Base-by-base conservation (phyloP, 1,140 invertebrate species). In the Hypothenemus hampei region DNA sequence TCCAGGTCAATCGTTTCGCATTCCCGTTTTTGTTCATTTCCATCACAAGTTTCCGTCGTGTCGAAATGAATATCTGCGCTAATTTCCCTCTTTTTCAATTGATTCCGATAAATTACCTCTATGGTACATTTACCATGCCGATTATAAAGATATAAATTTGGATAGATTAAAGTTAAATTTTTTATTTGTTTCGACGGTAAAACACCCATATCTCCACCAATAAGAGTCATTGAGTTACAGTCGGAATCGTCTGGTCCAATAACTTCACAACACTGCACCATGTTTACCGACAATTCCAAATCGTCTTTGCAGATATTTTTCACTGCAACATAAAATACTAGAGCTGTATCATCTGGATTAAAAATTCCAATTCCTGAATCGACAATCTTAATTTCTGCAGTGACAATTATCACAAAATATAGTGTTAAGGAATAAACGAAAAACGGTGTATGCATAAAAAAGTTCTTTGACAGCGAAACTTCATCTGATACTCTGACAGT, bases 101-200 rank as follows among this genome's bases (percentile, higher is more conserved):
- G 50, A 13, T 40, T 58, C 16, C 52, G 22, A 36, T 58, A 61
- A 21, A 36, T 45, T 10, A 61, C 29, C 4, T 41, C 18, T 18
- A 61, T 22, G 8, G 46, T 37, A 36, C 59, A 61, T n/a, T 26
- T 31, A 2, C 59, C 59, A 16, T 44, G 40, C 10, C 59, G 41
- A 43, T 58, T 46, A 18, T 43, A 37, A 5, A 57, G 15, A 31
- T 61, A 61, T 15, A 61, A 19, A 35, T 58, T 61, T 3, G 59
- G 59, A 29, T 58, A 58, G n/a, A 61, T 56, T 11, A 61, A 37
- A 16, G 59, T 61, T 20, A 58, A 33, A 45, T 61, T 61, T 41
- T 51, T 58, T 1, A 44, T 35, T 15, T 56, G 40, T 6, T 4
- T 50, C 11, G 43, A 44, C 10, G 55, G 39, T 26, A 61, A 39